Base-by-base conservation (phyloP, 1,140 invertebrate species). In the Caenorhabditis inopinata region DNA sequence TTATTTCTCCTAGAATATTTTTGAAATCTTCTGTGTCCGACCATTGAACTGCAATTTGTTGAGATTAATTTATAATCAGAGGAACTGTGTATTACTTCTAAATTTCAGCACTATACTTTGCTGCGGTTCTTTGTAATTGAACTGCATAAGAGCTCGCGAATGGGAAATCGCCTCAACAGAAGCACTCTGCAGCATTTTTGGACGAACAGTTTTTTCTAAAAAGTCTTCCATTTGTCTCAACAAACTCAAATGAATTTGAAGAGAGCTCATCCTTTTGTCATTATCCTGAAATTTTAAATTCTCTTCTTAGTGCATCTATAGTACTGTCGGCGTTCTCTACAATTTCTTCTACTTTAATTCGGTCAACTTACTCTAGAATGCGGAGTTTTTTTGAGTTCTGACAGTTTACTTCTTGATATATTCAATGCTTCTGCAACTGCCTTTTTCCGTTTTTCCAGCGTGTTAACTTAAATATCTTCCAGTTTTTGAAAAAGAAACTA, bases 21-120 rank as follows among this genome's bases (percentile, higher is more conserved):
- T 92, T 91, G 89, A 96, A 96, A 85, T 94, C 93, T 27, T 93
- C 92, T 58, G 92, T 91, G 7, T 91, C 91, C 82, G 94, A 95
- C 95, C 87, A 94, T 85, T 92, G 90, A 73, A 92, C 91, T 91
- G 85, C 35, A 88, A 89, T 80, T 49, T 83, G 47, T 42, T 42
- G 38, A 42, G 14, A 42, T 7, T 3, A 21, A 38, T 42, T 14
- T 0, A 32, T 3, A 12, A 38, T 16, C 1, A 68, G 7, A 23
- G 6, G 9, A n/a, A 6, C 18, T 1, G 4, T 25, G 9, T 25
- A 1, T 75, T 35, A 75, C 74, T 48, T 49, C 45, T 79, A 38
- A 68, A 79, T 25, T 68, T 58, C 1, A 68, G 23, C 0, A 68
- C 27, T 6, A 68, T 45, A 18, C 77, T 79, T 12, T 35, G 35